Base-by-base conservation (phyloP, 2,797 vertebrate species). In the Buphagus erythrorhynchus region DNA sequence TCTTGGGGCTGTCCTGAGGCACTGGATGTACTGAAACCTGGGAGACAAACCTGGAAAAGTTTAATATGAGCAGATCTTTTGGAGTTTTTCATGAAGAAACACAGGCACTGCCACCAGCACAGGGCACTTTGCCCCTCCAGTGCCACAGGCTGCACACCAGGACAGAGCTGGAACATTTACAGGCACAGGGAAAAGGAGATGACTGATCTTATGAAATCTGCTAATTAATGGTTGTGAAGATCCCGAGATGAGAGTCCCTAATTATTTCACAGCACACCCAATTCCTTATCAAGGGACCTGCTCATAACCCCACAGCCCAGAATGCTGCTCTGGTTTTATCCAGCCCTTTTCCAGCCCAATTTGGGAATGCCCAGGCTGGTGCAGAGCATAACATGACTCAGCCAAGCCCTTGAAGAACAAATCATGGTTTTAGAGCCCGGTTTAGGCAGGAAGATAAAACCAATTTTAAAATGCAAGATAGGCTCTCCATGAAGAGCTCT, bases 401-500 rank as follows among this genome's bases (percentile, higher is more conserved):
- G 17, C n/a, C 68, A 35, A 76, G 52, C 36, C 40, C 59, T 8
- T 5, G 10, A 46, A 76, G 33, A 67, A 40, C 20, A 77, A 66
- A 49, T 3, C 7, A 9, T 6, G 14, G 5, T 49, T 76, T 91
- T 46, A 63, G 46, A 93, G 55, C 38, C 28, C 49, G 86, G 35
- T 17, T 8, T 40, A 24, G 16, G 25, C 13, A 15, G 16, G n/a
- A 36, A 73, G 51, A 57, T 9, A 54, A 94, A 74, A 36, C 18
- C 24, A 10, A 17, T 2, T 9, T 35, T n/a, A 36, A 91, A 86
- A 80, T 1, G 5, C 51, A 85, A 67, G 48, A 29, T 40, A 14
- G 1, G 2, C 7, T 46, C 24, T 55, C 8, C 11, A 9, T 2
- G 12, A 58, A 40, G 15, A 51, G 10, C 0, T 0, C 52, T 29